A percentile compares a stretch with the other conserved stretches of the same genome.
These are phyloP conservation scores for Pandion haliaetus DNA, from an alignment of 2,113 vertebrate genomes.

Conservation along the genomic window DNA sequence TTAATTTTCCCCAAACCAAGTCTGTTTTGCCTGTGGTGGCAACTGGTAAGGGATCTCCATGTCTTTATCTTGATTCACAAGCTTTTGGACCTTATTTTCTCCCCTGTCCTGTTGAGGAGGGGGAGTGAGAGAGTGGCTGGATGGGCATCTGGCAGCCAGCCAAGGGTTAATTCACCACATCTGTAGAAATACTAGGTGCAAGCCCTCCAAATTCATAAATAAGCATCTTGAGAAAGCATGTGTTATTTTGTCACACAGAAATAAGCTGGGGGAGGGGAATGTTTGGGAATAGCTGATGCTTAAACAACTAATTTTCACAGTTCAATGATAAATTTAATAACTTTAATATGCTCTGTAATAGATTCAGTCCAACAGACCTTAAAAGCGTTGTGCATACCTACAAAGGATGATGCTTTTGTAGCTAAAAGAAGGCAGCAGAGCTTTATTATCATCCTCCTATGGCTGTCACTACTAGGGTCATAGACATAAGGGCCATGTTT, in stretches of 20 bases:
- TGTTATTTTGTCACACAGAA: background rate
- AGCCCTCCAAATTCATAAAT: background rate
- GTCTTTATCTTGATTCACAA: background rate
- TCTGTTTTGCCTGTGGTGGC: background rate
- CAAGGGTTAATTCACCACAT: background rate
- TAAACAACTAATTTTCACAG: background rate
- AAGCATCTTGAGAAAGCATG: background rate
- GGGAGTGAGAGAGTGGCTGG: background rate
- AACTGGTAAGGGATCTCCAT: background rate
- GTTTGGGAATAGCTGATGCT: background rate
- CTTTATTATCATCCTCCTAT: background rate
- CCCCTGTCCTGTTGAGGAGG: background rate
- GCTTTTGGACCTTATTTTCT: background rate
- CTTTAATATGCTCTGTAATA: background rate
- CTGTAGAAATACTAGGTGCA: background rate
- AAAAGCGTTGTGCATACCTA: background rate
- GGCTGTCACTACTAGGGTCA: background rate
- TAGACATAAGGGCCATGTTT: background rate
- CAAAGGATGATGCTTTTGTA: background rate
- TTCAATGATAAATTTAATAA: background rate
- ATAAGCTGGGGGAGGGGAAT: background rate
- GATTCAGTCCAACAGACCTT: background rate
- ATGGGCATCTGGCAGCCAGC: background rate
- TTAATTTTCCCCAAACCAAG: background rate
- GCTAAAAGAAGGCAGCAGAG: background rate